Conservation (phyloP, 1,140 invertebrate species). For the Megathymus violae region DNA sequence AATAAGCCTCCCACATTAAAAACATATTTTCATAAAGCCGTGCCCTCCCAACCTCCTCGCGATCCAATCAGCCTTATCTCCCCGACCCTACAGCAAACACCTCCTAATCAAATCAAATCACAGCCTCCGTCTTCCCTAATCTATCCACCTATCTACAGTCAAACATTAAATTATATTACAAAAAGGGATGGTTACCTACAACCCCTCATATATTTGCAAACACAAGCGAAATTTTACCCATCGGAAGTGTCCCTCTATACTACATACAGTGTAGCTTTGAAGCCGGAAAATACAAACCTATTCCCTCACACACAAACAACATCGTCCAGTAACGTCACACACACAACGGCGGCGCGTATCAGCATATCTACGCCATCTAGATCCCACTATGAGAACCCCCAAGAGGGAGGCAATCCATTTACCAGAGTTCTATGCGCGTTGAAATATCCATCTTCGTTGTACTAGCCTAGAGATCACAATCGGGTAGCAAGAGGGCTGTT, state of each 20-base stretch:
- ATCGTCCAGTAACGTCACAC: slow-evolving; percentile 53
- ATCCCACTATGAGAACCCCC: slow-evolving; percentile 82
- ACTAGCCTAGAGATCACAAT: slow-evolving; percentile 78
- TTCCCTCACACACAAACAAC: slow-evolving; percentile 54
- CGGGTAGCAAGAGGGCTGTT: slow-evolving; percentile 71
- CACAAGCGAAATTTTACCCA: slow-evolving; percentile 79
- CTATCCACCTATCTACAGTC: slow-evolving; percentile 79
- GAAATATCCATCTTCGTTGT: slow-evolving; percentile 66
- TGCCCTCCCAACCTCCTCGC: slow-evolving; percentile 51
- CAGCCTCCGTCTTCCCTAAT: slow-evolving; percentile 81
- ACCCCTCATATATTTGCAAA: slow-evolving; percentile 80
- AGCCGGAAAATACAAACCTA: slow-evolving; percentile 68
- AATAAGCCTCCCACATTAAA: slow-evolving; percentile 81
- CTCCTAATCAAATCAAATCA: slow-evolving; percentile 83
- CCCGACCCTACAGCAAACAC: slow-evolving; percentile 73
- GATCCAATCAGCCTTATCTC: slow-evolving; percentile 81
- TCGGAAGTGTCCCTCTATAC: slow-evolving; percentile 65
- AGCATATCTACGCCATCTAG: slow-evolving; percentile 83
- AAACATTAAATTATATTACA: slow-evolving; percentile 82
- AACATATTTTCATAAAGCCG: slow-evolving; percentile 80
- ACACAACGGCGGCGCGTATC: slow-evolving; percentile 73
- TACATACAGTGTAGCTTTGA: slow-evolving; percentile 63
- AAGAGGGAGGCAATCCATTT: slow-evolving; percentile 83
- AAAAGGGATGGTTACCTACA: slow-evolving; percentile 79
- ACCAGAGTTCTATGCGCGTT: slow-evolving; percentile 56